Evolutionary conservation across 2,113 vertebrate genomes (phyloP), one percentile per base, ranked within the genome.

Genomic region (Empidonax alnorum): DNA sequence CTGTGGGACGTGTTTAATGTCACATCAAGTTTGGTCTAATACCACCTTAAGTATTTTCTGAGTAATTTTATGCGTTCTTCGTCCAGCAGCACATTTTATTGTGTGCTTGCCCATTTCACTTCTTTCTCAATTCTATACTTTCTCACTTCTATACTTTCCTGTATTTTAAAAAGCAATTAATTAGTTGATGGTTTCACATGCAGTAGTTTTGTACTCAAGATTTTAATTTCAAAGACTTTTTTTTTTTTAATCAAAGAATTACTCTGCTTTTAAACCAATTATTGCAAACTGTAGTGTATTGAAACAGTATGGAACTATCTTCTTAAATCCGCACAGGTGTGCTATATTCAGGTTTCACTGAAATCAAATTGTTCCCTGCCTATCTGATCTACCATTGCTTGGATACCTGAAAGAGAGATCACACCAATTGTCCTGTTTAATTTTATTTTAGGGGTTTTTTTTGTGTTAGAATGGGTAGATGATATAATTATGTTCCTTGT

Each of bases 1-100:
- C 17, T 11, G 7, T 47, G 21, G 12, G 41, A 93, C 14, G 2
- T 7, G 4, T 61, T 59, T 80, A 12, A 65, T 61, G 62, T 80
- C 1, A 0, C 63, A 46, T 2, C 0, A 3, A 31, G 31, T 84
- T 92, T 3, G 1, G 39, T 37, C 37, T 87, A 68, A 66, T 30
- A 37, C 7, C 23, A 55, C 22, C 20, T 52, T 44, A 44, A 91
- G 3, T 76, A 18, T 73, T 89, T 89, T 49, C 53, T 62, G 58
- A 47, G 41, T 44, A 0, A 27, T n/a, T 92, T 68, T 39, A 46
- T 49, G 5, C 0, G 1, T 75, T 85, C 47, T 76, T 84, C 23
- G 37, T 46, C 31, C 41, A 47, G 53, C 7, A 82, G 8, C 46
- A 10, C 7, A 16, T 82, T 82, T 97, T 52, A 47, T 19, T 68